Evolutionary conservation across 2,888 invertebrate species (phyloP), one percentile per base, ranked within the genome.

Genomic region (Cerceris rybyensis): DNA sequence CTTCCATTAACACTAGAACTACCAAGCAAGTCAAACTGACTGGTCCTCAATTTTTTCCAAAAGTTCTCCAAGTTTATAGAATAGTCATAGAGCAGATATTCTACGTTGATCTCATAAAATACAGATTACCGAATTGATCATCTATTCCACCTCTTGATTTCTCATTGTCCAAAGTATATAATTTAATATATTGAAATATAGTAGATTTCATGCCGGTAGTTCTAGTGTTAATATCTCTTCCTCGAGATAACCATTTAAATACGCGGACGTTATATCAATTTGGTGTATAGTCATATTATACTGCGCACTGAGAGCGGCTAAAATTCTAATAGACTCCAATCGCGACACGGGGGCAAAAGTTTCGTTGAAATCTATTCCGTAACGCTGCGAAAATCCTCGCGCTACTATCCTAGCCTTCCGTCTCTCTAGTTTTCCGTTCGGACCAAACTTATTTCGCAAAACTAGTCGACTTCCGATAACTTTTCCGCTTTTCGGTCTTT

Each of bases 391-490:
- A 46, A 46, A 46, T 11, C 46, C 46, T 8, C 46, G 28, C 28
- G 28, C 28, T 28, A 28, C 28, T 28, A 28, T 28, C 28, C 28
- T 28, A 28, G 28, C 28, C 82, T 50, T 81, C 50, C 72, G 57
- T 52, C 65, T 28, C n/a, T 77, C 77, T 9, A 81, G 16, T 17
- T 57, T 54, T n/a, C 78, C 78, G 54, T 74, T 58, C 5, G 74
- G 43, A 5, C 67, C 61, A 46, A 69, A 72, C 58, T 81, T 81
- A 41, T 75, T 78, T 50, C 72, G 14, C 6, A 82, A 69, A 6
- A 79, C 75, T 6, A 75, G 11, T 0, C 80, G 72, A 57, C 72
- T 75, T 11, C 80, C 77, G 39, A 81, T 66, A 7, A 77, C 68
- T 16, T 49, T 55, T 17, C 52, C 50, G 42, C 67, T 52, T 50